Conservation (phyloP, 1,140 invertebrate genomes). For the Polypedilum vanderplanki region DNA sequence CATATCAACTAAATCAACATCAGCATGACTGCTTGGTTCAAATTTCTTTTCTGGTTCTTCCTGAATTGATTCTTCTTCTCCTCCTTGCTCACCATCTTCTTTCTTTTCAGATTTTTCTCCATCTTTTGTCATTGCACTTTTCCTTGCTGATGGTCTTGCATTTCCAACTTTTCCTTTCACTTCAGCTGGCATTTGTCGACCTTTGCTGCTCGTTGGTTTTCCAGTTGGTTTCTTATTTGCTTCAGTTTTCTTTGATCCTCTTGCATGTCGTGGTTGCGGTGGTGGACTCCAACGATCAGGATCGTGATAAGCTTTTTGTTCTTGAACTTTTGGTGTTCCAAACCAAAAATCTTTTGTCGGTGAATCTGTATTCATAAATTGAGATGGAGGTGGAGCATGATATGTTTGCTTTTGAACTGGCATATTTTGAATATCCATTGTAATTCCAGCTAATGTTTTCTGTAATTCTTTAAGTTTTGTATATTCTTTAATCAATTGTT, state of each 20-base stretch:
- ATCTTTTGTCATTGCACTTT: slow-evolving; percentile 40
- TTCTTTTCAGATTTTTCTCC: slow-evolving; percentile 55
- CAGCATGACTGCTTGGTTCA: slow-evolving; percentile 75
- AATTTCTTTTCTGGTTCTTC: slow-evolving; percentile 80
- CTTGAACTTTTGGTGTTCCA: slow-evolving; percentile 52
- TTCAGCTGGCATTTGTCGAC: not conserved
- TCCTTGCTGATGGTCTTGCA: slow-evolving; percentile 32
- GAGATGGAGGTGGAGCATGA: slow-evolving; percentile 36
- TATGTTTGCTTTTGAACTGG: slow-evolving; percentile 36
- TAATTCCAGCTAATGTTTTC: slow-evolving; percentile 52
- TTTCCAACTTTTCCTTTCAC: not conserved
- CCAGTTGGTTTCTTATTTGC: not conserved
- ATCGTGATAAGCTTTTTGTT: slow-evolving; percentile 71
- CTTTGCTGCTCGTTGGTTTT: slow-evolving; percentile 11
- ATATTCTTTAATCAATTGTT: slow-evolving; percentile 83
- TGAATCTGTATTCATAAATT: slow-evolving; percentile 40
- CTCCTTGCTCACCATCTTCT: slow-evolving; percentile 56
- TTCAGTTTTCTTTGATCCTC: slow-evolving; percentile 39
- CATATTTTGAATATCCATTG: slow-evolving; percentile 39
- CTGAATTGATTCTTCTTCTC: slow-evolving; percentile 59
- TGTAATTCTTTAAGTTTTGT: slow-evolving; percentile 81
- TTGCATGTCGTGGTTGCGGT: slow-evolving; percentile 67
- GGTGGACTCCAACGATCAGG: slow-evolving; percentile 89
- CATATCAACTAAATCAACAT: slow-evolving; percentile 91
- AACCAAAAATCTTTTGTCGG: slow-evolving; percentile 38